A percentile compares a stretch with the other conserved stretches of the same genome.
These are phyloP conservation scores for Psilopsiagon aymara DNA, from an alignment of 2,113 vertebrate species.

Conservation along the genomic window DNA sequence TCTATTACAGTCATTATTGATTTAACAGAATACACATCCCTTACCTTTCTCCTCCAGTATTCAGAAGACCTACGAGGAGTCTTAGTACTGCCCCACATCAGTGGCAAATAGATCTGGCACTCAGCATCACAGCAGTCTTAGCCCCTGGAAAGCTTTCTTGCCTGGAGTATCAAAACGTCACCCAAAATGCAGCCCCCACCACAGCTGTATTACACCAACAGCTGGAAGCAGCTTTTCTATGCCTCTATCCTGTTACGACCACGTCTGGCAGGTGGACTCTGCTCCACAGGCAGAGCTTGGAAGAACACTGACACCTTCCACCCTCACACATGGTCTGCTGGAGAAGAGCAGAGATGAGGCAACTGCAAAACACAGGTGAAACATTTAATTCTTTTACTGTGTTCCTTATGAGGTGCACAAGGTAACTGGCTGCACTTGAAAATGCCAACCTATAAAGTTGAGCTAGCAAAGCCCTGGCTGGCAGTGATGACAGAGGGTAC, in stretches of 20 bases:
- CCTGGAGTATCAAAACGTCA: background rate
- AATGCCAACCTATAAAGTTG: background rate
- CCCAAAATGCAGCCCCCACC: background rate
- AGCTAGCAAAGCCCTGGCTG: background rate
- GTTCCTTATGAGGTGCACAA: background rate
- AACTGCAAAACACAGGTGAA: background rate
- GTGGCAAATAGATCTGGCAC: background rate
- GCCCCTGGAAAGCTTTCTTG: background rate
- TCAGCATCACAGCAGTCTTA: background rate
- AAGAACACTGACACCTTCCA: background rate
- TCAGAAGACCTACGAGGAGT: background rate
- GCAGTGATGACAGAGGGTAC: background rate
- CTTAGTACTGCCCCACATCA: background rate
- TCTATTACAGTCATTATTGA: background rate
- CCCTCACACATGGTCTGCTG: background rate
- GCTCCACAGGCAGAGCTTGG: background rate
- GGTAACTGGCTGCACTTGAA: background rate
- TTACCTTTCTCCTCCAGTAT: background rate
- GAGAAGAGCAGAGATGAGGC: background rate
- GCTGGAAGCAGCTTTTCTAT: background rate
- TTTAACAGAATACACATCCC: background rate
- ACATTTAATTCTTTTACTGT: background rate
- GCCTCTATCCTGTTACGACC: background rate
- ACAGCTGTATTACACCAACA: background rate
- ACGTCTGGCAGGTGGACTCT: fast-evolving